A percentile compares a stretch with the other conserved stretches of the same genome.
phyloP scores from a whole-genome alignment of 2,888 invertebrate species.

The Rhingia campestris region DNA sequence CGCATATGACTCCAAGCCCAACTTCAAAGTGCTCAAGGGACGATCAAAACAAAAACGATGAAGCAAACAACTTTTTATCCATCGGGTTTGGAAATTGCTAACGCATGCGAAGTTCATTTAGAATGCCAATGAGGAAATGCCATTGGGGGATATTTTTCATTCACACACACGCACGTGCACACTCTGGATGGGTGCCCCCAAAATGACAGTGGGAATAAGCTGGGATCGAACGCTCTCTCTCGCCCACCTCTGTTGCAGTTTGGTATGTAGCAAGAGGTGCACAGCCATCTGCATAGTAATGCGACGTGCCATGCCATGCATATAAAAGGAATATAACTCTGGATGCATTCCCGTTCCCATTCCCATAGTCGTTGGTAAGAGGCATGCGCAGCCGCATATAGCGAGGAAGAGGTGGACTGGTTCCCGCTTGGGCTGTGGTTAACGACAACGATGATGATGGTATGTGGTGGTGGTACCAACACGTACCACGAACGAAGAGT shows the following conservation, averaged over 20 bases:
- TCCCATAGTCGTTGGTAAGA: constrained; percentile 44
- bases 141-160: constrained; percentile 45
- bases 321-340: constrained; percentile 46
- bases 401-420: constrained; percentile 70
- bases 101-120: constrained; percentile 63
- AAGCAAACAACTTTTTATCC: not conserved
- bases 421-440: constrained; percentile 64
- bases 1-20: constrained; percentile 24
- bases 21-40: constrained; percentile 22
- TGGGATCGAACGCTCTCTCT: constrained; percentile 35
- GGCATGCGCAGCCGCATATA: not conserved
- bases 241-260: constrained; percentile 39
- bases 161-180: constrained; percentile 26
- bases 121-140: constrained; percentile 73
- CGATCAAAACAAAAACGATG: constrained; percentile 10
- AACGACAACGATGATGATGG: constrained; percentile 19
- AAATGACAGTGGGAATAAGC: constrained; percentile 61
- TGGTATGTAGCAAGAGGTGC: constrained; percentile 5
- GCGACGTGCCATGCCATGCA: constrained; percentile 42
- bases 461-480: constrained; percentile 60
- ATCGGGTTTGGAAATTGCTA: constrained; percentile 19
- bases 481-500: constrained; percentile 71
- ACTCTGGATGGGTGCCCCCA: constrained; percentile 41
- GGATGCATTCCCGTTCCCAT: constrained; percentile 62
- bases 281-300: constrained; percentile 49